Conservation (phyloP, 2,797 vertebrate species). For the Triplophysa bombifrons region DNA sequence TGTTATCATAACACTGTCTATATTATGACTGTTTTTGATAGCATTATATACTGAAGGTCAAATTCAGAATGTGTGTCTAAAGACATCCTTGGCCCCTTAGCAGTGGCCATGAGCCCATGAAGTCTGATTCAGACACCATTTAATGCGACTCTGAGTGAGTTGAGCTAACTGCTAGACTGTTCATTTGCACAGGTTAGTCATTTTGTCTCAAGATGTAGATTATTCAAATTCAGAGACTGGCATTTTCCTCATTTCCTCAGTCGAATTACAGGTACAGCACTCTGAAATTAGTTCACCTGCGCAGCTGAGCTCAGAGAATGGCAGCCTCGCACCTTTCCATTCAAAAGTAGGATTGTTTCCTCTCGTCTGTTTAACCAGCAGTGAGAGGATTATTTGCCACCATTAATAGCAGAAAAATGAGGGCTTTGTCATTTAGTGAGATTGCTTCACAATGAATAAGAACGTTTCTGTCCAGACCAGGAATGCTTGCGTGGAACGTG, state of each 20-base stretch:
- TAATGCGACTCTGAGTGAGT: constrained; percentile 7
- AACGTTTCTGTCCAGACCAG: constrained; percentile 21
- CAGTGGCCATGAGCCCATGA: not conserved
- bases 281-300: constrained; percentile 56
- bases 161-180: constrained; percentile 39
- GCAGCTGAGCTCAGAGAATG: constrained; percentile 53
- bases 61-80: constrained; percentile 6
- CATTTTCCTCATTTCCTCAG: constrained; percentile 50
- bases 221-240: constrained; percentile 51
- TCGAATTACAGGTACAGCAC: constrained; percentile 48
- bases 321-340: constrained; percentile 18
- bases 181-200: constrained; percentile 32
- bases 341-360: constrained; percentile 44
- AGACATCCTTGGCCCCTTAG: not conserved
- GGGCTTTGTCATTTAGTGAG: constrained; percentile 37
- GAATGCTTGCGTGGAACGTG: not conserved
- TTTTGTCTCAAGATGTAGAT: constrained; percentile 53
- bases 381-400: constrained; percentile 34
- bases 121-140: constrained; percentile 1
- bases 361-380: constrained; percentile 45
- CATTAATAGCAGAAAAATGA: constrained; percentile 38
- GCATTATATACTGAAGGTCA: not conserved
- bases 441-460: constrained; percentile 11
- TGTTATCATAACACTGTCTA: too few species aligned
- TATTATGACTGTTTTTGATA: not conserved